These are phyloP conservation scores for Eurystomus gularis DNA, from an alignment of 2,113 vertebrate genomes.

Conservation along the genomic window DNA sequence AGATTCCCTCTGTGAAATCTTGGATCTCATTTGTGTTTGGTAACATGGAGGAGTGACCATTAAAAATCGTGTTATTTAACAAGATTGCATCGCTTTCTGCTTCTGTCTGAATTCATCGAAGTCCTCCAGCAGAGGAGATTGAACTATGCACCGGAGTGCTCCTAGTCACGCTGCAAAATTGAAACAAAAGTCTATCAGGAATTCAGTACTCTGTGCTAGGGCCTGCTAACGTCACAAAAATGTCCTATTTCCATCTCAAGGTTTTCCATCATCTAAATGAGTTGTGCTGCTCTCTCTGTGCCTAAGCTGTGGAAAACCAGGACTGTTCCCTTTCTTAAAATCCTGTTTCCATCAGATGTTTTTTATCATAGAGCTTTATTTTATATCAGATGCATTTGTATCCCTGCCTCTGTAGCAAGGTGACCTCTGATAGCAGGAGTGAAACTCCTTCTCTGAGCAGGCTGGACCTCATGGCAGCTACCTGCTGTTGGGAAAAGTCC, in stretches of 20 bases:
- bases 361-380: neutral
- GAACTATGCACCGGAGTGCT: neutral
- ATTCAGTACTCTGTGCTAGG: neutral
- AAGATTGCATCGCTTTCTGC: neutral
- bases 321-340: neutral
- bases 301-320: neutral
- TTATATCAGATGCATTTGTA: neutral
- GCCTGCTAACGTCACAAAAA: neutral
- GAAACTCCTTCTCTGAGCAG: neutral
- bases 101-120: neutral
- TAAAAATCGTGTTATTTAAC: neutral
- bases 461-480: neutral
- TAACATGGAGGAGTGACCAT: neutral
- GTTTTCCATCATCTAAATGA: slow-evolving; percentile 48
- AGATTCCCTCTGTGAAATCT: neutral
- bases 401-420: neutral
- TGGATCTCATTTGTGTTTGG: neutral
- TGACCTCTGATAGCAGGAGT: neutral
- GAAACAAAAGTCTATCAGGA: slow-evolving; percentile 38
- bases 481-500: neutral
- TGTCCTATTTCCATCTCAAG: neutral
- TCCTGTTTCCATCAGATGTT: neutral
- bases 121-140: neutral
- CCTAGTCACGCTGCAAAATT: slow-evolving; percentile 12
- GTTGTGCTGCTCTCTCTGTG: neutral